Evolutionary conservation across 2,113 vertebrate species (phyloP).

Genomic region (Nesogale talazaci): DNA sequence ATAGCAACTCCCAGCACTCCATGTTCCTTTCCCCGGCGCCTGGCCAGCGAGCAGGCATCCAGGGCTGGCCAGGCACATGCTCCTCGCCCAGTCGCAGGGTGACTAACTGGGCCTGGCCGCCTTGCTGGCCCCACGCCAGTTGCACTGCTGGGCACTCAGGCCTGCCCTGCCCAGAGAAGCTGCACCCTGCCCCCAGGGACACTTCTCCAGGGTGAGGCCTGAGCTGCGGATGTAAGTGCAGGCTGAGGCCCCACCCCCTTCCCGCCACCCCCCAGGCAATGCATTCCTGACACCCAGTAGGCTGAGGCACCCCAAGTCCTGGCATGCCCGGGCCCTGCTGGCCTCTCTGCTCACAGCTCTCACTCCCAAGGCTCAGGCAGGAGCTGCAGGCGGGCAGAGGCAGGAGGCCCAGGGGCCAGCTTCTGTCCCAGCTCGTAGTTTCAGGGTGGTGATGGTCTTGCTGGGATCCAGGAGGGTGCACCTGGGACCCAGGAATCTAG

Average conservation of each 20-base stretch:
- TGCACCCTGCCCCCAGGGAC: neutral
- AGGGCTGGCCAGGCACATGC: constrained; percentile 11
- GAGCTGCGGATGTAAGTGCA: neutral
- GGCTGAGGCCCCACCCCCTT: constrained; percentile 8
- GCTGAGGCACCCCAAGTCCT: constrained; percentile 66
- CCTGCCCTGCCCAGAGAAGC: neutral
- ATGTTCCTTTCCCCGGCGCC: neutral
- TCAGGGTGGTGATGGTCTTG: neutral
- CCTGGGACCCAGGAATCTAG: neutral
- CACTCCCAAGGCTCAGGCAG: neutral
- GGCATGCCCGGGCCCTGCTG: constrained; percentile 62
- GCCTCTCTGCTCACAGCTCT: constrained; percentile 32
- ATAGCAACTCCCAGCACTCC: neutral
- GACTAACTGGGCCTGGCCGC: constrained; percentile 22
- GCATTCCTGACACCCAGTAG: constrained; percentile 76
- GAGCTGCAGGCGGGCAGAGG: constrained; percentile 9
- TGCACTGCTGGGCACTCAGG: neutral
- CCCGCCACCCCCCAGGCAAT: constrained; percentile 44
- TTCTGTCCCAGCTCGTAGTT: constrained; percentile 9
- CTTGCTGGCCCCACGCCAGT: neutral
- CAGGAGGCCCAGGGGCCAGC: neutral
- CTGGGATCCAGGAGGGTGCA: neutral
- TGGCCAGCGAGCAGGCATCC: neutral
- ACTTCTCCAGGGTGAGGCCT: neutral
- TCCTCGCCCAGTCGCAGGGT: constrained; percentile 23